Conservation (phyloP, 2,888 invertebrate species). For the Paralinhomoeus sp. region DNA sequence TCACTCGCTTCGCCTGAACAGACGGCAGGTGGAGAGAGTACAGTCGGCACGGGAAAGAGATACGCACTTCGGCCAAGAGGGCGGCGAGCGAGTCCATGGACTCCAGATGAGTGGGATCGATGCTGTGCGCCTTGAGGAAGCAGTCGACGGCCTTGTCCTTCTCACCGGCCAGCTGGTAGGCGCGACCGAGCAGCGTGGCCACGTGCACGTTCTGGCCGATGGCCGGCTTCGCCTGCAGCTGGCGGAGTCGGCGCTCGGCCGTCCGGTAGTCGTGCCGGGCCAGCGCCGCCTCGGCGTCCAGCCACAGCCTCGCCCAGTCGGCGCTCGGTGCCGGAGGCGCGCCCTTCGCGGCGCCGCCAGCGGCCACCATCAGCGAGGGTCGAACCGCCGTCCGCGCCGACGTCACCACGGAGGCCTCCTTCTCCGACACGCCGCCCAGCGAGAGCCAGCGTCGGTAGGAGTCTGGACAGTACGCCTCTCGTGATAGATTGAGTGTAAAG, state of each 20-base stretch:
- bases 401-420: too few relatives aligned
- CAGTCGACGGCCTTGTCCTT: neutral
- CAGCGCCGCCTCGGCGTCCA: neutral
- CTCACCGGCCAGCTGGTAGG: conserved; percentile 4
- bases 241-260: neutral
- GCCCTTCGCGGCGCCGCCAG: too few relatives aligned
- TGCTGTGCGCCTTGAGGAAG: conserved; percentile 17
- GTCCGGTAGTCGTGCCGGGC: neutral
- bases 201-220: neutral
- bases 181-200: conserved; percentile 2
- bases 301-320: too few relatives aligned
- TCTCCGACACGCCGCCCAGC: too few relatives aligned
- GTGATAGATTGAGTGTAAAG: too few relatives aligned
- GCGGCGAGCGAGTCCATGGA: conserved; percentile 26
- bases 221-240: neutral
- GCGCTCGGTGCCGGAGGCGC: too few relatives aligned
- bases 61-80: conserved; percentile 19
- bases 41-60: too few relatives aligned
- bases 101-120: conserved; percentile 21
- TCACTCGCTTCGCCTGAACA: conserved; percentile 7
- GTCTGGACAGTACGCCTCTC: too few relatives aligned
- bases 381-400: too few relatives aligned
- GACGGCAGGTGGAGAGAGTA: too few relatives aligned
- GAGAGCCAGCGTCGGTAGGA: too few relatives aligned
- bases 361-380: too few relatives aligned